Base-by-base conservation (phyloP, 1,140 invertebrate species). In the Brachionus paranguensis region DNA sequence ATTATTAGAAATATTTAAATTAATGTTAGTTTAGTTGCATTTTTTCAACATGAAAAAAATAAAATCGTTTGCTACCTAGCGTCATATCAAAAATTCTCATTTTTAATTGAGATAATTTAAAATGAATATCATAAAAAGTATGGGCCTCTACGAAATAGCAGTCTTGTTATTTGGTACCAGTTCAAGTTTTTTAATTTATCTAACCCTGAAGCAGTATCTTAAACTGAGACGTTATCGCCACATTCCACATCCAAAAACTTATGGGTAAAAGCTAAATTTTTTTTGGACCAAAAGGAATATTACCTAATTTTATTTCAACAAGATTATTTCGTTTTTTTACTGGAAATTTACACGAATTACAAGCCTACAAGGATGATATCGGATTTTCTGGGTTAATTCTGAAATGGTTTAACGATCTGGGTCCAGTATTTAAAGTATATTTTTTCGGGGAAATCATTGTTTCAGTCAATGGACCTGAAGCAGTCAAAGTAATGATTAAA, bases 401-500 rank as follows among this genome's bases (percentile, higher is more conserved):
- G 2, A 50, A 76, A 33, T 76, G 72, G 72, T 76, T 50, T 14
- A 47, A 76, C 20, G 20, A 81, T 37, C 43, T 64, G n/a, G 78
- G 78, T 45, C 17, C 53, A n/a, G 41, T 81, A 11, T 81, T 47
- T 47, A 81, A 81, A 64, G 33, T 81, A 0, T 45, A 81, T 41
- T 60, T 81, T 41, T 81, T 81, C 20, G 78, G 41, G 0, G 8
- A 81, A n/a, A 45, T 81, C 1, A 81, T 81, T 24, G 33, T 81
- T 41, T 17, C 64, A 24, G 78, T 81, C 2, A 81, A 81, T 64
- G 53, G 43, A 41, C 20, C 50, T 2, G 78, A 81, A 65, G 53
- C 53, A 37, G 41, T 81, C 11, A 81, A 81, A 20, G 78, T 81
- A 64, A 33, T 1, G 33, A 53, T 53, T 24, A 10, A 8, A 29